Evolutionary conservation across 2,888 invertebrate genomes (phyloP).

Genomic region (Ormia ochracea): DNA sequence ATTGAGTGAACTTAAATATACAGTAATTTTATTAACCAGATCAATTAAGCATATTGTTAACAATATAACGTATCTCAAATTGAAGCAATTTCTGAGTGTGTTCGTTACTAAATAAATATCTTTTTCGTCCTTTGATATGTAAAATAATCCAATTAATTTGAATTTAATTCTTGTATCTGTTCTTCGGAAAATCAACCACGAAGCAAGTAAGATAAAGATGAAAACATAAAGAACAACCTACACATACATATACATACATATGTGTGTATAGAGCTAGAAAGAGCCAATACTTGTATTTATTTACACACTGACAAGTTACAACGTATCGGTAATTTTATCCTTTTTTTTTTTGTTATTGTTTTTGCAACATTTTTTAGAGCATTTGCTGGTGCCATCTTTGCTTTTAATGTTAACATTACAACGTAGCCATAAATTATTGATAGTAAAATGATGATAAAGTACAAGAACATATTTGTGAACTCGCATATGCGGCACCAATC

Average conservation of each 20-base stretch:
- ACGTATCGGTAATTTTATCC: slow-evolving; percentile 25
- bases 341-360: neutral
- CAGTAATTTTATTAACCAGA: too few relatives aligned
- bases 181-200: neutral
- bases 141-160: slow-evolving; percentile 53
- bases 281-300: slow-evolving; percentile 20
- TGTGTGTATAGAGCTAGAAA: too few relatives aligned
- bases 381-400: neutral
- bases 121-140: slow-evolving; percentile 33
- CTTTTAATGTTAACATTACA: neutral
- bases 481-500: neutral
- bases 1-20: too few relatives aligned
- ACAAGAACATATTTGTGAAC: slow-evolving; percentile 13
- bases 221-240: neutral
- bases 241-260: neutral
- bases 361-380: neutral
- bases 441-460: slow-evolving; percentile 39
- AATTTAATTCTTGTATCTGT: neutral
- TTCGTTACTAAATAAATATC: slow-evolving; percentile 20
- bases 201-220: neutral
- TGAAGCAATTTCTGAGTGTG: neutral
- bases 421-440: slow-evolving; percentile 38
- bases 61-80: too few relatives aligned
- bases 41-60: too few relatives aligned
- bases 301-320: slow-evolving; percentile 6